A percentile compares a stretch with the other conserved stretches of the same genome.
Evolutionary conservation across 2,113 vertebrate genomes (phyloP).

Genomic region (Boleophthalmus pectinirostris): DNA sequence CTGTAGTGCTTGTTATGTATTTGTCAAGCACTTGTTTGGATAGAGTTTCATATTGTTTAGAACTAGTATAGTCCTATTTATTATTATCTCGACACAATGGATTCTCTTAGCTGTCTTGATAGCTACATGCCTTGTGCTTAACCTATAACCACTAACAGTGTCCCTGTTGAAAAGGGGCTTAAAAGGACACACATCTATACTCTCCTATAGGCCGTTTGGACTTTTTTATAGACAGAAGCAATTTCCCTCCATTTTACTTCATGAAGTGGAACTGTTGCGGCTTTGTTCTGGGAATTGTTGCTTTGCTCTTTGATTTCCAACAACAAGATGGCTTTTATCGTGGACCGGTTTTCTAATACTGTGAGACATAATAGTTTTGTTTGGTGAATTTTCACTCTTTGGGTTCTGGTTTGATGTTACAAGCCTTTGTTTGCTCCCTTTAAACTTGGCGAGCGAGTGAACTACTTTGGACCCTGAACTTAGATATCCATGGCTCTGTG

Average conservation of each 20-base stretch:
- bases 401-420: conserved; percentile 31
- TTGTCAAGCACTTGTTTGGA: too few relatives aligned
- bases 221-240: conserved; percentile 60
- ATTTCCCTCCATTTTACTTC: conserved; percentile 62
- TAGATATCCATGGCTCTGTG: neutral
- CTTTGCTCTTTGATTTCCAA: conserved; percentile 48
- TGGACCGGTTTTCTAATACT: conserved; percentile 31
- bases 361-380: conserved; percentile 37
- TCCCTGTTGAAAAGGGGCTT: conserved; percentile 27
- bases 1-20: too few relatives aligned
- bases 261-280: conserved; percentile 41
- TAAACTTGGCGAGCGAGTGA: conserved; percentile 21
- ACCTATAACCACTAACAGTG: conserved; percentile 64
- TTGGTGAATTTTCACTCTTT: conserved; percentile 31
- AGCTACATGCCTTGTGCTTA: conserved; percentile 53
- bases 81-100: conserved; percentile 43
- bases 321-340: conserved; percentile 60
- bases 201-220: conserved; percentile 35
- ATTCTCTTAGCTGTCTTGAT: conserved; percentile 50
- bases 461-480: conserved; percentile 24
- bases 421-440: conserved; percentile 40
- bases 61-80: conserved; percentile 11
- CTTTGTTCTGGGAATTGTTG: conserved; percentile 56
- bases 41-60: too few relatives aligned
- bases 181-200: conserved; percentile 40